A percentile compares a stretch with the other conserved stretches of the same genome.
These are phyloP conservation scores for Pachycephus smyrnensis DNA, from an alignment of 2,888 invertebrate genomes.

Conservation along the genomic window DNA sequence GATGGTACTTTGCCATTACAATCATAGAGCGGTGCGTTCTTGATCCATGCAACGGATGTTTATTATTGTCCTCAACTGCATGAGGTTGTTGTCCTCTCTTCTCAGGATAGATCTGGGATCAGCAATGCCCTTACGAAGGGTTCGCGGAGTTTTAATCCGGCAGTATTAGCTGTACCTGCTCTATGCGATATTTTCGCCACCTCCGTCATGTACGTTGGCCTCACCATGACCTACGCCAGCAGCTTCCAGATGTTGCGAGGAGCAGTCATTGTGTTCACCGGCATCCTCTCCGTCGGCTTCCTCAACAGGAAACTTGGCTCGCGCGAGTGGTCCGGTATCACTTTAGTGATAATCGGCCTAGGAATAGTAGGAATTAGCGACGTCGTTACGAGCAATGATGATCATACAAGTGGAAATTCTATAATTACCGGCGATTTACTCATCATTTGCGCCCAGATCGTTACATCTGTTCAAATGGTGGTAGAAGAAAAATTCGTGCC, in stretches of 20 bases:
- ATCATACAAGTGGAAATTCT: conserved; percentile 72
- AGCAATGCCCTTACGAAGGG: conserved; percentile 76
- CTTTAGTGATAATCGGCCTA: conserved; percentile 78
- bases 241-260: conserved; percentile 97
- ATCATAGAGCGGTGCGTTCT: conserved; percentile 69
- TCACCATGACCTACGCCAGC: conserved; percentile 91
- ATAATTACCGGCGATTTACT: conserved; percentile 86
- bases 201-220: conserved; percentile 90
- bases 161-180: conserved; percentile 86
- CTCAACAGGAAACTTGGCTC: conserved; percentile 75
- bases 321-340: conserved; percentile 83
- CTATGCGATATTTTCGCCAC: conserved; percentile 91
- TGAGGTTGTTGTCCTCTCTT: not conserved
- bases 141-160: conserved; percentile 81
- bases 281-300: conserved; percentile 86
- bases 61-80: conserved; percentile 21
- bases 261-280: conserved; percentile 90
- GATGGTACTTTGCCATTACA: conserved; percentile 71
- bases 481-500: conserved; percentile 92
- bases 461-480: conserved; percentile 92
- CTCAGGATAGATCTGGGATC: conserved; percentile 54
- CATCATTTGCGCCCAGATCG: conserved; percentile 78
- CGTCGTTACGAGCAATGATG: conserved; percentile 68
- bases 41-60: not conserved
- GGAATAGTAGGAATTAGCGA: conserved; percentile 81